phyloP scores from a whole-genome alignment of 2,888 invertebrate genomes.

The Helleia helle region DNA sequence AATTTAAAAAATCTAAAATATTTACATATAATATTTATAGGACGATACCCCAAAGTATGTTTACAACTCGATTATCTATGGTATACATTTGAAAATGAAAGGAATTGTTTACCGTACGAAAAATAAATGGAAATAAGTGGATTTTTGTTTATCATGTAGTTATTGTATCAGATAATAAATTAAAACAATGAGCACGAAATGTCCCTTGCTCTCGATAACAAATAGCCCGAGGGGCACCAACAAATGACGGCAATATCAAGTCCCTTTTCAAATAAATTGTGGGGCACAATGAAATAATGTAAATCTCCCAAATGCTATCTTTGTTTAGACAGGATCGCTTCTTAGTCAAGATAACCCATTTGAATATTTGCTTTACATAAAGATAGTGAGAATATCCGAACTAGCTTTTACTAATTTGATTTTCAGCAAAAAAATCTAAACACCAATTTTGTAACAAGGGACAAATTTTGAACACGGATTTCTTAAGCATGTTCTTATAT shows the following conservation, averaged over 20 bases:
- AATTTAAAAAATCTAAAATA: too few species aligned
- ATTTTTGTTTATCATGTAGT: neutral
- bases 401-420: too few species aligned
- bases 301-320: neutral
- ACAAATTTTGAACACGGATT: too few species aligned
- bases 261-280: neutral
- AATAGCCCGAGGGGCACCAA: neutral
- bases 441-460: too few species aligned
- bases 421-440: too few species aligned
- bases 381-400: too few species aligned
- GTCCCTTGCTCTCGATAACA: neutral
- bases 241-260: neutral
- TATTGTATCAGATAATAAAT: neutral
- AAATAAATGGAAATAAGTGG: neutral
- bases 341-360: too few species aligned
- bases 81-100: neutral
- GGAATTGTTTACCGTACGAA: neutral
- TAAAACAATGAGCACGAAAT: slow-evolving; percentile 4
- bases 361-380: too few species aligned
- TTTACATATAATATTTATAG: too few species aligned
- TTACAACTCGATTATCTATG: too few species aligned
- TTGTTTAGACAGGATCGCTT: neutral
- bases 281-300: neutral
- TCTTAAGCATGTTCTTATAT: too few species aligned
- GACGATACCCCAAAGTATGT: too few species aligned